Base-by-base conservation (phyloP, 2,113 vertebrate species). In the Hippocampus mohnikei region DNA sequence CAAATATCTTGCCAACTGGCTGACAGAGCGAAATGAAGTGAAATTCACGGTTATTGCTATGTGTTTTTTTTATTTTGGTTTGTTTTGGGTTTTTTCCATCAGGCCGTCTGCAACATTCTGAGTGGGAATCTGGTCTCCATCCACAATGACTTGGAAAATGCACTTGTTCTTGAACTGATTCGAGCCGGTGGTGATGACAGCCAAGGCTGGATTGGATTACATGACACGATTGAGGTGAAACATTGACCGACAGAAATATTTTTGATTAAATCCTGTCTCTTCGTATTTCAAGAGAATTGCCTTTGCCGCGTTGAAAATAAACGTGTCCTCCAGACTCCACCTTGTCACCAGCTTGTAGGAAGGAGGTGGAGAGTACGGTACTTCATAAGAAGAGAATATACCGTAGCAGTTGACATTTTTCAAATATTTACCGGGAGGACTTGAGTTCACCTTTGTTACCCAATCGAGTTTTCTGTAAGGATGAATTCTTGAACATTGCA, bases 131-230 rank as follows among this genome's bases (percentile, higher is more conserved):
- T 64, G 61, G 61, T 3, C 40, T 64, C 61, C 21, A 42, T 64
- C 40, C 8, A 2, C n/a, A 64, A 40, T n/a, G 21, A 0, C 12
- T 3, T 64, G 40, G 27, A 64, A 42, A 64, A 64, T 44, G 61
- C 20, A 1, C 5, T 63, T 13, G 21, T 23, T 42, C 8, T 15
- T 23, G 1, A 63, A 42, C 4, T 63, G 20, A 3, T 42, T 42
- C 1, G 1, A 12, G 21, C n/a, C 2, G 23, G 11, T 25, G 11
- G 11, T 5, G 11, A 11, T 6, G 10, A 0, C 1, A 1, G 0
- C 0, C 0, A 1, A 1, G 21, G 1, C 40, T 63, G 61, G 61
- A 63, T 41, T 15, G 61, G 61, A 63, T 11, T 63, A 11, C 10
- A 13, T 63, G 61, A 63, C 15, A 5, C 40, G 15, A 7, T 42